Evolutionary conservation across 2,797 vertebrate genomes (phyloP), one percentile per base, ranked within the genome.

Genomic region (Oryzias sinensis): DNA sequence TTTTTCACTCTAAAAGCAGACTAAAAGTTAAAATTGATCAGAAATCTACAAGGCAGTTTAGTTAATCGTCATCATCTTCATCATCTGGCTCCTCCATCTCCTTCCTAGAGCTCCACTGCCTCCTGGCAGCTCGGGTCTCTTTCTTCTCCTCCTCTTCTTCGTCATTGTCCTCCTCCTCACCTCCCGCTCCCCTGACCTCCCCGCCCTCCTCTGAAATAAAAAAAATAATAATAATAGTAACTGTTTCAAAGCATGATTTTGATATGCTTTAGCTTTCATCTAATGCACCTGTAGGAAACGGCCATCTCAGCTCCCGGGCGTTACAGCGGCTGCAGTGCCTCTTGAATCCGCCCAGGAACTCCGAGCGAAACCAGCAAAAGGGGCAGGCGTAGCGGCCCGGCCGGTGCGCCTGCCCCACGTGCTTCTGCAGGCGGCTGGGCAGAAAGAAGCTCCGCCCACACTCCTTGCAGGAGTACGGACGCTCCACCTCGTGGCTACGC

Each of bases 241-340:
- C 20, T 22, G 20, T 22, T 22, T 22, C 20, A 22, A 22, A 22
- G 20, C 20, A 22, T 22, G 2, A 2, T 2, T 22, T 22, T 2
- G 3, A 22, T 22, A 2, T 22, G 20, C 20, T 2, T 22, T 22
- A 22, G 20, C 20, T 22, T 22, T 22, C 20, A 22, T 2, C 20
- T 22, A 22, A 22, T 22, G 20, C 2, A 22, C 20, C 20, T 22
- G 20, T 22, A 22, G 20, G 20, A 22, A 22, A 22, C 20, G 20
- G 20, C 20, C 20, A 22, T 22, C 20, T 22, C 20, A 22, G 20
- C 33, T 9, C 80, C 0, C 80, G 56, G 62, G 79, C 83, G 7
- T 71, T 85, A 74, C 84, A 89, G 72, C 82, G 78, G 60, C 78
- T 81, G 79, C 84, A 83, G 84, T 89, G 87, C 17, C 83, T 75